Percentiles rank a stretch among this genome's conserved stretches.
These are phyloP conservation scores for Lagodon rhomboides DNA, from an alignment of 2,797 vertebrate species.

Conservation along the genomic window DNA sequence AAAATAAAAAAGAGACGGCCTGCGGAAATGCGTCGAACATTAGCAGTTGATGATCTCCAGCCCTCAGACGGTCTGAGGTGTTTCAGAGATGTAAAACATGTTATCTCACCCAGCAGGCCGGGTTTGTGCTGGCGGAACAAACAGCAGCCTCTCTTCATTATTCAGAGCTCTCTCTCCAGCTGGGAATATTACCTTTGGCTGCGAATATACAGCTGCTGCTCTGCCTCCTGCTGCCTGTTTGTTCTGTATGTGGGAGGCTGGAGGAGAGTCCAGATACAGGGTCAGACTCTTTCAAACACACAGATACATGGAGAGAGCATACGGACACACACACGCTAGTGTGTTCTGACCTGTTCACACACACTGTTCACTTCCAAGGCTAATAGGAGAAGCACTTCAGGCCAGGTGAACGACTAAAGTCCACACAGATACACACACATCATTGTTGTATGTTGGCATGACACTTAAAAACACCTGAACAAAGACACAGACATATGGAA, in stretches of 20 bases:
- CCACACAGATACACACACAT: neutral
- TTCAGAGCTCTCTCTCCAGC: slow-evolving; percentile 44
- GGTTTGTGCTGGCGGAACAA: slow-evolving; percentile 19
- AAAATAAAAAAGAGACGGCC: slow-evolving; percentile 1
- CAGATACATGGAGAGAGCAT: neutral
- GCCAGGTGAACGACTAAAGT: neutral
- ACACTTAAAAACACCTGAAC: no score
- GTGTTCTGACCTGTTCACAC: neutral
- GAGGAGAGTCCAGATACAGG: slow-evolving; percentile 4
- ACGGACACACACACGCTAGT: neutral
- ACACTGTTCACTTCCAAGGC: neutral
- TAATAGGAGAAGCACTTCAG: neutral
- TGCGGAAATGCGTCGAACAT: neutral
- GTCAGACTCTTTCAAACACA: neutral
- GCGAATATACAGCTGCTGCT: slow-evolving; percentile 34
- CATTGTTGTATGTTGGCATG: neutral
- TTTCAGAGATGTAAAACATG: slow-evolving; percentile 10
- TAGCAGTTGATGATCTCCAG: neutral
- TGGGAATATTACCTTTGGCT: slow-evolving; percentile 48
- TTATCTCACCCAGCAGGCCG: slow-evolving; percentile 31
- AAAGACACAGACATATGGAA: neutral
- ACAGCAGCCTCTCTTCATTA: slow-evolving; percentile 32
- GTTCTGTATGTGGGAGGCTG: slow-evolving; percentile 11
- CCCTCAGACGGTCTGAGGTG: neutral
- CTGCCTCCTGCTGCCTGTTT: slow-evolving; percentile 30